Conservation (phyloP, 2,888 invertebrate genomes). For the Eudasyphora cyanicolor region DNA sequence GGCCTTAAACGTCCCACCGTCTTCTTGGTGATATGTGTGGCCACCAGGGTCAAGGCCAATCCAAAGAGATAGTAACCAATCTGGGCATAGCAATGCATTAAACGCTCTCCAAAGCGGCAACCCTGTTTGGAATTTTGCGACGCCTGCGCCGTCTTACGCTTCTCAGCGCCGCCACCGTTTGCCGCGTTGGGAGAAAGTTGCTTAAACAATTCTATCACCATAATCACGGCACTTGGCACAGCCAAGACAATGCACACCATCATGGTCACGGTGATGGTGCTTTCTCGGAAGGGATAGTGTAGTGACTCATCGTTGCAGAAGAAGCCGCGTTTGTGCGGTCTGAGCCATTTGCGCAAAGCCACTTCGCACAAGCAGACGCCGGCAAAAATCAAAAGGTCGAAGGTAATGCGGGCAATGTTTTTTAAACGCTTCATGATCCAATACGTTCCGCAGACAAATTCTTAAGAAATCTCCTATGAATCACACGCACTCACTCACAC, state of each 20-base stretch:
- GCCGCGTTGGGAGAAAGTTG: slow-evolving; percentile 66
- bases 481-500: too few species aligned
- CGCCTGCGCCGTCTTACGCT: slow-evolving; percentile 42
- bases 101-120: slow-evolving; percentile 67
- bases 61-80: slow-evolving; percentile 74
- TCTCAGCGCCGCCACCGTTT: slow-evolving; percentile 17
- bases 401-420: slow-evolving; percentile 70
- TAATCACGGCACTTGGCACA: slow-evolving; percentile 71
- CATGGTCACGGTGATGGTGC: slow-evolving; percentile 66
- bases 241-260: slow-evolving; percentile 68
- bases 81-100: slow-evolving; percentile 72
- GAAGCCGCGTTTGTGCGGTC: slow-evolving; percentile 73
- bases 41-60: slow-evolving; percentile 71
- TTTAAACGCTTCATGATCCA: slow-evolving; percentile 64
- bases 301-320: slow-evolving; percentile 76
- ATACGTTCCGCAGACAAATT: not conserved
- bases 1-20: slow-evolving; percentile 74
- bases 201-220: slow-evolving; percentile 74
- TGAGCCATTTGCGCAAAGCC: slow-evolving; percentile 69
- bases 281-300: slow-evolving; percentile 71
- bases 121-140: slow-evolving; percentile 29
- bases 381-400: slow-evolving; percentile 74
- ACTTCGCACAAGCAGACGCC: slow-evolving; percentile 70
- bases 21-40: slow-evolving; percentile 71
- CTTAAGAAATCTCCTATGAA: not conserved